These are phyloP conservation scores for Mormyrus hasselquistii DNA, from an alignment of 2,797 vertebrate species.

Conservation along the genomic window DNA sequence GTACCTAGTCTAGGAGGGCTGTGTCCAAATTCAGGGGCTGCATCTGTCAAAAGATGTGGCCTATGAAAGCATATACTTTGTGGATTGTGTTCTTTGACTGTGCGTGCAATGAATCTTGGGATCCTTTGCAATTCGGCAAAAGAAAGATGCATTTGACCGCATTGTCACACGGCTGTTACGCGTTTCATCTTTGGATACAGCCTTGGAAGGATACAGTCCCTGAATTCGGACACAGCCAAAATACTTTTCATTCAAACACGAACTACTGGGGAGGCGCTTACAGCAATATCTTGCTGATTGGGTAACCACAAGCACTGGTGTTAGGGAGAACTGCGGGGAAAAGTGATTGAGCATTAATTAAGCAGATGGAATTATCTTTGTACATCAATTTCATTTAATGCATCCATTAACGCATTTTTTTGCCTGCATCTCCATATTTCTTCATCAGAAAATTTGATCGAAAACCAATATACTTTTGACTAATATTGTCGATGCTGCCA, in stretches of 20 bases:
- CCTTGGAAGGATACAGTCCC: neutral
- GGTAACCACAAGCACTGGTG: neutral
- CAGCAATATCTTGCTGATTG: neutral
- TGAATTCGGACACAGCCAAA: neutral
- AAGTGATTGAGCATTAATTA: neutral
- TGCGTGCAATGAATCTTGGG: neutral
- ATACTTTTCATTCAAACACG: neutral
- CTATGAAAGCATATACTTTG: neutral
- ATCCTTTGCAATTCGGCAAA: neutral
- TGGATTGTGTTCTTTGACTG: neutral
- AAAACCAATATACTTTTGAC: neutral
- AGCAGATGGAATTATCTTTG: neutral
- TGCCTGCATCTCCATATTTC: neutral
- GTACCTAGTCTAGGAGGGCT: neutral
- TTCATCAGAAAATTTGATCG: neutral
- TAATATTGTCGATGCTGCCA: neutral
- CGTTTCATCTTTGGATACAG: neutral
- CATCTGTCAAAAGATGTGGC: neutral
- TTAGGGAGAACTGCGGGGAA: neutral
- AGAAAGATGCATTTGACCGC: neutral
- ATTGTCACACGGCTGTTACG: neutral
- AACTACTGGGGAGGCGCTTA: neutral
- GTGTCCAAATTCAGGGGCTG: neutral
- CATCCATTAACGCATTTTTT: neutral
- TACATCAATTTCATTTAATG: neutral